A percentile compares a stretch with the other conserved stretches of the same genome.
Evolutionary conservation across 2,797 vertebrate species (phyloP).

Genomic region (Cossypha caffra): DNA sequence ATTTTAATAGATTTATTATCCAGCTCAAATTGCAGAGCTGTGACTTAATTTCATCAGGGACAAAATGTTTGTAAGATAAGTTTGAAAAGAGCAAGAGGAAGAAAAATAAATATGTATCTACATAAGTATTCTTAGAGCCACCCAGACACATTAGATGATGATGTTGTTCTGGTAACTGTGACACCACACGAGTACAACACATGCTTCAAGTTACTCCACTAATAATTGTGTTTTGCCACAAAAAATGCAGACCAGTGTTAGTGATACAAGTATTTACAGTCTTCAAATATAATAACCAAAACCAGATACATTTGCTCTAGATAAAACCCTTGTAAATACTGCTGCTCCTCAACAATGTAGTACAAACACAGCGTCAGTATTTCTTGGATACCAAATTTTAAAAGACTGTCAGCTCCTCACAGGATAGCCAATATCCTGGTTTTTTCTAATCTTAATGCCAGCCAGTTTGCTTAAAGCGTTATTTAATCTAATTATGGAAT

Average conservation of each 20-base stretch:
- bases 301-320: background rate
- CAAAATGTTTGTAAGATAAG: background rate
- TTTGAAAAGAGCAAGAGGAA: background rate
- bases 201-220: background rate
- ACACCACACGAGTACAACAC: background rate
- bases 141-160: background rate
- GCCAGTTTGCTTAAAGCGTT: background rate
- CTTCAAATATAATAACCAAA: background rate
- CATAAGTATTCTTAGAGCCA: background rate
- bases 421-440: background rate
- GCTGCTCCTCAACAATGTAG: background rate
- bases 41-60: background rate
- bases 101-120: background rate
- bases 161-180: background rate
- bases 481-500: slow-evolving; percentile 41
- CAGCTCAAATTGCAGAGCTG: background rate
- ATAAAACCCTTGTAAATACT: background rate
- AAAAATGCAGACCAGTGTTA: background rate
- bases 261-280: background rate
- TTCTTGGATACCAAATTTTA: background rate
- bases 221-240: background rate
- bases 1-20: slow-evolving; percentile 20
- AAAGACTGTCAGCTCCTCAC: background rate
- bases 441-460: background rate
- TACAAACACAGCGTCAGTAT: background rate